These are phyloP conservation scores for Morpho deidamia DNA, from an alignment of 2,888 invertebrate species.

Conservation along the genomic window DNA sequence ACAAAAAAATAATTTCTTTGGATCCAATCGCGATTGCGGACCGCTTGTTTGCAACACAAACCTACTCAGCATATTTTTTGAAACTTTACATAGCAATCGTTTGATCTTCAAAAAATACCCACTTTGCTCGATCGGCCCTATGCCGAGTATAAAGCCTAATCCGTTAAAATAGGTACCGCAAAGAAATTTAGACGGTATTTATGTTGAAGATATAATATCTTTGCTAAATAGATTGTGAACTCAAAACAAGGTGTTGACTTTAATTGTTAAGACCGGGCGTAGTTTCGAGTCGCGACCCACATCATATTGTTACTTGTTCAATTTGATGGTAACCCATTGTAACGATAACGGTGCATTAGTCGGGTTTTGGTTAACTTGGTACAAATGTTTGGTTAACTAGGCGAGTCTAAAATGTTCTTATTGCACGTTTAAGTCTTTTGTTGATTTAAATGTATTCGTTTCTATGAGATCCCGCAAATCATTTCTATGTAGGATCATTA, in stretches of 20 bases:
- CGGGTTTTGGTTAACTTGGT: conserved; percentile 40
- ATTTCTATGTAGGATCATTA: background rate
- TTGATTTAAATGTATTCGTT: background rate
- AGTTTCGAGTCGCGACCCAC: conserved; percentile 50
- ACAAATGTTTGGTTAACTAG: conserved; percentile 37
- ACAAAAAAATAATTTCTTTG: too few species aligned
- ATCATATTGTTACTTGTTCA: conserved; percentile 41
- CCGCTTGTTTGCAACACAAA: too few species aligned
- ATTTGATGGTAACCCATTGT: conserved; percentile 53
- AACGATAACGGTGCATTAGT: conserved; percentile 50
- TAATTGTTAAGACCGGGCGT: conserved; percentile 63
- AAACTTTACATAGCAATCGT: too few species aligned
- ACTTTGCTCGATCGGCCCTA: too few species aligned
- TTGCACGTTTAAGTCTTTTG: background rate
- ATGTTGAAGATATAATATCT: background rate
- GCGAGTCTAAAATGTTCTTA: conserved; percentile 10
- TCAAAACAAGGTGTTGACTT: conserved; percentile 25
- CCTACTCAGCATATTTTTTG: too few species aligned
- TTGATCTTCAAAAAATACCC: too few species aligned
- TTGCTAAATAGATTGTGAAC: background rate
- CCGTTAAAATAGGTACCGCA: background rate
- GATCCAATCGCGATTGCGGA: too few species aligned
- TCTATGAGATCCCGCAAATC: background rate
- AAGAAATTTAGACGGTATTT: background rate
- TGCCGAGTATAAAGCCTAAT: too few species aligned